Evolutionary conservation across 1,140 invertebrate species (phyloP).

Genomic region (Andricus grossulariae): DNA sequence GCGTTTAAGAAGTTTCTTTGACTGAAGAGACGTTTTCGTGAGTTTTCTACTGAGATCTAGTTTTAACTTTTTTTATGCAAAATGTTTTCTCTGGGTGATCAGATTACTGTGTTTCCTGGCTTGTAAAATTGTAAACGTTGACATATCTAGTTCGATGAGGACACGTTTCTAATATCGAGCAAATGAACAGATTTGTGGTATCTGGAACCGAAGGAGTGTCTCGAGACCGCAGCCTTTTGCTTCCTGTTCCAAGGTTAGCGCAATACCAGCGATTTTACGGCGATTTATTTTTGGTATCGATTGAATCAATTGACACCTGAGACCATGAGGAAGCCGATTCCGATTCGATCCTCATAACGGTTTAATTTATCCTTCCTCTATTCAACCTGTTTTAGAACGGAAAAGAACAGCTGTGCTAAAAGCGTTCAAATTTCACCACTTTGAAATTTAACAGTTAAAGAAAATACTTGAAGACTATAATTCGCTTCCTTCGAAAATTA

Average conservation of each 20-base stretch:
- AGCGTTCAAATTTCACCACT: neutral
- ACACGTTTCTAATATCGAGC: constrained; percentile 51
- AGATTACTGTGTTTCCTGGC: neutral
- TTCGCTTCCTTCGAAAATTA: no score
- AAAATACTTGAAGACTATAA: no score
- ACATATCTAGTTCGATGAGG: neutral
- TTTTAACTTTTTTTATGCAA: neutral
- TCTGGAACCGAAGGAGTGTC: constrained; percentile 61
- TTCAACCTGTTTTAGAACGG: constrained; percentile 8
- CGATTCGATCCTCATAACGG: neutral
- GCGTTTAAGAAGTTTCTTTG: no score
- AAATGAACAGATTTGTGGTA: constrained; percentile 59
- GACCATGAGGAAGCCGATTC: constrained; percentile 8
- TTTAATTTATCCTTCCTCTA: constrained; percentile 23
- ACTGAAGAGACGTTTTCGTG: no score
- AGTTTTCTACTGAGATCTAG: no score
- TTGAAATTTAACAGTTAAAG: neutral
- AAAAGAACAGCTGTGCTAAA: neutral
- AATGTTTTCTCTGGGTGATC: neutral
- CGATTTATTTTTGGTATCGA: constrained; percentile 52
- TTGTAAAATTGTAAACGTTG: neutral
- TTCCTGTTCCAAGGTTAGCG: constrained; percentile 57
- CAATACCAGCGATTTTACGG: constrained; percentile 38
- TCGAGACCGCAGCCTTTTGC: constrained; percentile 53
- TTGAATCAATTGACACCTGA: constrained; percentile 34